A percentile compares a stretch with the other conserved stretches of the same genome.
Conservation (phyloP, 1,140 invertebrate species). For the Drusus annulatus region DNA sequence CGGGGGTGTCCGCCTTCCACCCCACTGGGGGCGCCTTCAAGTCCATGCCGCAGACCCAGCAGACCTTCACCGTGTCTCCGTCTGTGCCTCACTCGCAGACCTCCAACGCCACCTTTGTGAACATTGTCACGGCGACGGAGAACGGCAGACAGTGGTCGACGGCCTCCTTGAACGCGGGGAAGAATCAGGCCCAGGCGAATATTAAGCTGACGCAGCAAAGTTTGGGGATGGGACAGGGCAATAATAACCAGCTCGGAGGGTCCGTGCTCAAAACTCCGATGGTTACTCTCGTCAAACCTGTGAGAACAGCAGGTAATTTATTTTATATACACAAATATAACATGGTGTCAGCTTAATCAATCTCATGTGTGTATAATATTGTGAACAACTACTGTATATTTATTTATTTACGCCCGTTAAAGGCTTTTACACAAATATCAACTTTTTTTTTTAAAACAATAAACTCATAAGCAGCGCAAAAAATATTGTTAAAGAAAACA, state of each 20-base stretch:
- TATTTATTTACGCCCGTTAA: too few relatives aligned
- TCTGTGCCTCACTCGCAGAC: constrained; percentile 41
- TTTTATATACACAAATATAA: too few relatives aligned
- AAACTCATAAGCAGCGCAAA: too few relatives aligned
- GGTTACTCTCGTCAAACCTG: constrained; percentile 55
- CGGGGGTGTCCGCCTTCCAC: constrained; percentile 86
- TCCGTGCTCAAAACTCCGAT: constrained; percentile 56
- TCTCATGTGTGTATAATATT: too few relatives aligned
- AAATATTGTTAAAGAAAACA: too few relatives aligned
- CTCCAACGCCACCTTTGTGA: constrained; percentile 46
- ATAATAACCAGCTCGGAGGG: constrained; percentile 40
- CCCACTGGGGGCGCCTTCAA: constrained; percentile 91
- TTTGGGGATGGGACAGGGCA: constrained; percentile 11
- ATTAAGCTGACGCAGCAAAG: constrained; percentile 56
- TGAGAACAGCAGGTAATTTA: constrained; percentile 43
- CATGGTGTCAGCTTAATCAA: too few relatives aligned
- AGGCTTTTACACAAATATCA: too few relatives aligned
- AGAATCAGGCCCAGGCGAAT: constrained; percentile 37
- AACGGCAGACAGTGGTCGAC: constrained; percentile 56
- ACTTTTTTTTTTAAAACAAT: too few relatives aligned
- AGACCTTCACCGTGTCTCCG: constrained; percentile 41
- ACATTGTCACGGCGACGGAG: constrained; percentile 60
- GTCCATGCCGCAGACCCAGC: constrained; percentile 78
- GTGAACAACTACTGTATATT: too few relatives aligned
- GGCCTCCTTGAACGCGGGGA: constrained; percentile 47